A percentile compares a stretch with the other conserved stretches of the same genome.
Evolutionary conservation across 92 coral and sea anemone genomes (phyloP).

Genomic region (Zoanthus solanderi): DNA sequence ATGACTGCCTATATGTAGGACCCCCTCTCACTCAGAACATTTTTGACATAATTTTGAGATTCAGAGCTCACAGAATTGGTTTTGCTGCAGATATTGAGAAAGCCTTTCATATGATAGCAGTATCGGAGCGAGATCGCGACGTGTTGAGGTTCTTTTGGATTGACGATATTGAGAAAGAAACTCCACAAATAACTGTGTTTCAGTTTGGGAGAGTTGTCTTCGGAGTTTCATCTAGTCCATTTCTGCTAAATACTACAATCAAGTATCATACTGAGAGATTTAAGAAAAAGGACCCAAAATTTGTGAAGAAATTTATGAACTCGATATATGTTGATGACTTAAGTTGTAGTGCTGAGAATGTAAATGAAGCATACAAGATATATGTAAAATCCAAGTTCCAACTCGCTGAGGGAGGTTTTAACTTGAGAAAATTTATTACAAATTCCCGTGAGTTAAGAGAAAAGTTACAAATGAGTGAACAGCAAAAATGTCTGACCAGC

Average conservation of each 20-base stretch:
- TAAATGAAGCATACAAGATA: constrained; percentile 40
- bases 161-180: neutral
- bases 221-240: neutral
- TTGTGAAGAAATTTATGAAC: neutral
- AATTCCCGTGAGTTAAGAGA: constrained; percentile 52
- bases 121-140: constrained; percentile 46
- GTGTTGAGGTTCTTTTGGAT: constrained; percentile 71
- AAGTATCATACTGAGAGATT: neutral
- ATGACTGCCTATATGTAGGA: constrained; percentile 64
- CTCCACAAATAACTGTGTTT: neutral
- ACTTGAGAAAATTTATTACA: constrained; percentile 41
- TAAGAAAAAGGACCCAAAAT: neutral
- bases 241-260: neutral
- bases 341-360: constrained; percentile 47
- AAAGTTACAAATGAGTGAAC: constrained; percentile 52
- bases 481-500: neutral
- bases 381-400: constrained; percentile 65
- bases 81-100: constrained; percentile 68
- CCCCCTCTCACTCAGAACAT: constrained; percentile 40
- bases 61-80: constrained; percentile 33
- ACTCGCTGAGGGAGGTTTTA: no score
- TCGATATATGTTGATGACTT: constrained; percentile 78
- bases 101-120: constrained; percentile 60
- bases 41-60: constrained; percentile 58
- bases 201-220: neutral